Conservation (phyloP, 2,113 vertebrate species). For the Gadus chalcogrammus region DNA sequence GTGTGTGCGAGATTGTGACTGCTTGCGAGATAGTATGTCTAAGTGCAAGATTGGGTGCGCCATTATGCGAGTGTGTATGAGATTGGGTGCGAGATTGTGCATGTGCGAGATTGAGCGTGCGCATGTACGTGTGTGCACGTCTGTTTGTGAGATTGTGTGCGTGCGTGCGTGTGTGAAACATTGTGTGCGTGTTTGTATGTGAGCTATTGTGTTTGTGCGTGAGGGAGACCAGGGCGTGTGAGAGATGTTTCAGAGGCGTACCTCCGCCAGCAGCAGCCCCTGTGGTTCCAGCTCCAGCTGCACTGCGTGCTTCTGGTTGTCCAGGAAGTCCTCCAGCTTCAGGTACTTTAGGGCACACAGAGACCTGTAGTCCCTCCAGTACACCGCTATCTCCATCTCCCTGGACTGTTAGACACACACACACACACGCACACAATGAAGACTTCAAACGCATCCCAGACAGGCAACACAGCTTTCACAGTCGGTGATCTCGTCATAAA, state of each 20-base stretch:
- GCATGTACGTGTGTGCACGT: neutral
- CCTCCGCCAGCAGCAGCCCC: conserved; percentile 85
- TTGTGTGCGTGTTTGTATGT: neutral
- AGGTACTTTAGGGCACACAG: conserved; percentile 88
- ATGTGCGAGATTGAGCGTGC: conserved; percentile 1
- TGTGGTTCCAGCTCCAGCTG: conserved; percentile 86
- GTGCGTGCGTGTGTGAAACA: neutral
- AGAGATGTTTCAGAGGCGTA: conserved; percentile 29
- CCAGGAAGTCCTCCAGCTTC: conserved; percentile 89
- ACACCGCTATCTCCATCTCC: conserved; percentile 85
- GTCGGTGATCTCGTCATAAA: neutral
- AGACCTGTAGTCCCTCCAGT: conserved; percentile 86
- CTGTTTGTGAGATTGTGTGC: neutral
- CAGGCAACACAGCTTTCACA: too few relatives aligned
- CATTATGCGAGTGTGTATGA: too few relatives aligned
- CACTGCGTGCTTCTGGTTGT: conserved; percentile 83
- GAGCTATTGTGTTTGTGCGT: neutral
- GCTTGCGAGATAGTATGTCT: too few relatives aligned
- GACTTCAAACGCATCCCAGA: too few relatives aligned
- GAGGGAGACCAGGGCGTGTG: neutral
- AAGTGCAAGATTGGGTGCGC: too few relatives aligned
- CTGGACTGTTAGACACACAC: conserved; percentile 68
- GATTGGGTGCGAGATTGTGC: conserved; percentile 8
- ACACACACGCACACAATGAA: neutral
- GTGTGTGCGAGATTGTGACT: too few relatives aligned